Evolutionary conservation across 2,888 invertebrate species (phyloP), one percentile per base, ranked within the genome.

Genomic region (Heliconius hortense): DNA sequence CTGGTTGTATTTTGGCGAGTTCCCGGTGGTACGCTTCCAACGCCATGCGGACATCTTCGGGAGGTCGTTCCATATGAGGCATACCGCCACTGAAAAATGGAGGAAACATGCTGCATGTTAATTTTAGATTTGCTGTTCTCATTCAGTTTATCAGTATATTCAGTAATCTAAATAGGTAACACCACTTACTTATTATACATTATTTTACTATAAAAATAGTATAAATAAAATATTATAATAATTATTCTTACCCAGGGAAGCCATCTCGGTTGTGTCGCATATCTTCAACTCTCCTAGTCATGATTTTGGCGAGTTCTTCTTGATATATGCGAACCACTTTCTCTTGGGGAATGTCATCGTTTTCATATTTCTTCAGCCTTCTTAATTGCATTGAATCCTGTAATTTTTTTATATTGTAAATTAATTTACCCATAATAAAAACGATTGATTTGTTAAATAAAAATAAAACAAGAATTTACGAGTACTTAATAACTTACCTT

Each of bases 331-430:
- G 95, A 63, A 97, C 97, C 84, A 99, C 98, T 91, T 98, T 98
- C 87, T 99, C 99, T 88, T 99, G 98, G 60, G 99, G 97, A 92
- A 99, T 97, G 94, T 98, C 98, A 90, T 97, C 98, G 91, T 98
- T 97, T 90, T 97, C 97, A 92, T 97, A 98, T 84, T 98, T 97
- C 87, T 97, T 96, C 86, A 97, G 93, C 88, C 97, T 95, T 88
- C 97, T 95, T 84, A 96, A 97, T 87, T 96, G 96, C 85, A 96
- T 95, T 59, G 95, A 95, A 75, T 96, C 96, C 93, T 94, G 88
- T 62, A 87, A 60, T 43, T 39, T 39, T 66, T 39, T 66, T 15
- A 24, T 39, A 39, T 39, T 39, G 2, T 13, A 39, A 39, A 66
- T 66, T 24, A 39, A n/a, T 64, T n/a, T 35, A n/a, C 56, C n/a